These are phyloP conservation scores for Trididemnum nubilum DNA, from an alignment of 23 tunicate species.

Conservation along the genomic window DNA sequence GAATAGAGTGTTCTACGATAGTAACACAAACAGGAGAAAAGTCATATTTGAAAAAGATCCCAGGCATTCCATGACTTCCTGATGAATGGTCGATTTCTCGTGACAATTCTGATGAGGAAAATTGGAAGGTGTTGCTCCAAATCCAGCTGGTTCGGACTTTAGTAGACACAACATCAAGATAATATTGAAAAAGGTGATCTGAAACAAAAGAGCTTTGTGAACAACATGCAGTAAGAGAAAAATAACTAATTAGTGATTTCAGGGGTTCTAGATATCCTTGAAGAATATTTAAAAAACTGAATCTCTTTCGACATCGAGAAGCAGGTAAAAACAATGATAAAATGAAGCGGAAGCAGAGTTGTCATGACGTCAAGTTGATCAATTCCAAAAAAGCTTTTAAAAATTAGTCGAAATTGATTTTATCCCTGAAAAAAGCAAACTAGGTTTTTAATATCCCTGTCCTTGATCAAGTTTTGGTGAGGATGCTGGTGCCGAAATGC, in stretches of 20 bases:
- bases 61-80: slow-evolving; percentile 78
- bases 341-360: too few species aligned
- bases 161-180: slow-evolving; percentile 62
- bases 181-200: slow-evolving; percentile 59
- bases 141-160: slow-evolving; percentile 42
- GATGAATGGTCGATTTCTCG: slow-evolving; percentile 43
- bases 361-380: too few species aligned
- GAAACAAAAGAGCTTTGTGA: neutral
- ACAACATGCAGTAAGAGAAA: neutral
- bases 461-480: too few species aligned
- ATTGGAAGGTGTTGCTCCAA: slow-evolving; percentile 57
- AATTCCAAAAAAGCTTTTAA: too few species aligned
- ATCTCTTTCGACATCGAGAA: too few species aligned
- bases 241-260: neutral
- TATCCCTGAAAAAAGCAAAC: too few species aligned
- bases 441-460: too few species aligned
- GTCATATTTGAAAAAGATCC: slow-evolving; percentile 73
- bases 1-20: slow-evolving; percentile 50
- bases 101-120: slow-evolving; percentile 69
- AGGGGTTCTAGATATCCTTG: too few species aligned
- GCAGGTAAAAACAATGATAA: too few species aligned
- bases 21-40: slow-evolving; percentile 68
- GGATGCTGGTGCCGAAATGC: too few species aligned
- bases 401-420: too few species aligned
- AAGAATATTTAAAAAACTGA: too few species aligned